Base-by-base conservation (phyloP, 2,797 vertebrate genomes). In the Tiaroga cobitis region DNA sequence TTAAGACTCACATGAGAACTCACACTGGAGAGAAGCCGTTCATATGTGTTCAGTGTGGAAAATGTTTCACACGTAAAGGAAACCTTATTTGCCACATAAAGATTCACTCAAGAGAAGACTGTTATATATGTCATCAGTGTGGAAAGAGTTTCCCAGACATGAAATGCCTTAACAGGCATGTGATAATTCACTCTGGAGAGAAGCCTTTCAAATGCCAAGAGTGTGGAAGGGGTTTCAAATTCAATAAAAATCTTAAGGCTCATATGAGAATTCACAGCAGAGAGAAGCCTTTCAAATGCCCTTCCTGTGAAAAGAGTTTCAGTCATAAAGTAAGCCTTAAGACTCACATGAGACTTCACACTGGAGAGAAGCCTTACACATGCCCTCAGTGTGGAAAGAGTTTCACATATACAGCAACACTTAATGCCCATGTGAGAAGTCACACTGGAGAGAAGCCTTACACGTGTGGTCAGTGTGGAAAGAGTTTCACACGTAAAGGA, bases 21-120 rank as follows among this genome's bases (percentile, higher is more conserved):
- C 75, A 78, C 75, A 78, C 75, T 6, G 54, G 75, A 78, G 75
- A 78, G 37, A 78, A 78, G 37, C 75, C 75, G 0, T 78, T 61
- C 24, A 19, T 11, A 3, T 78, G 76, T 43, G 37, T 29, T 61
- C 76, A 78, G 24, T 78, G 76, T 19, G 76, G 56, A 29, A 61
- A 41, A 29, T 11, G 24, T 29, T 78, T 78, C 76, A 78, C 56
- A 19, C 76, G 56, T 41, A 78, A 78, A 78, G n/a, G 26, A 63
- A 78, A 56, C 8, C 56, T 78, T 5, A 78, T 61, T 19, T 78
- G 4, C 56, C 76, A 78, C 76, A 61, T 78, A 34, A 61, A n/a
- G n/a, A 78, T 78, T 61, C 76, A 78, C 56, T 78, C 76, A 18
- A 78, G 76, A 19, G 39, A 49, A 41, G 39, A 63, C 41, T 67